Evolutionary conservation across 2,113 vertebrate species (phyloP).

Genomic region (Psittacus erithacus): DNA sequence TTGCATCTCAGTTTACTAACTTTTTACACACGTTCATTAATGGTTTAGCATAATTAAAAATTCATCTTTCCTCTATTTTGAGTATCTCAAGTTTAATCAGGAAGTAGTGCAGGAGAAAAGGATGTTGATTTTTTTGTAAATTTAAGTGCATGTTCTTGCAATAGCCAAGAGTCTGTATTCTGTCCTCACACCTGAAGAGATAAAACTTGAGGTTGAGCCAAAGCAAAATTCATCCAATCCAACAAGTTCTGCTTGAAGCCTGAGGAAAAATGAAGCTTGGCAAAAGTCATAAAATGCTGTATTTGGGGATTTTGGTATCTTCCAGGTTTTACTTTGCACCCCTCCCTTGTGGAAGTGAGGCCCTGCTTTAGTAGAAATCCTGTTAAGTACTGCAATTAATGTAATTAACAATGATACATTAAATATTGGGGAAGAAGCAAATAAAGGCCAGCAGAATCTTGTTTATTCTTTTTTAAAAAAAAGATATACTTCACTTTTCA

Average conservation of each 20-base stretch:
- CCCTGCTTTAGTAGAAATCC: background rate
- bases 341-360: background rate
- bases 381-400: background rate
- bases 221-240: background rate
- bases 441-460: constrained; percentile 38
- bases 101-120: background rate
- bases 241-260: background rate
- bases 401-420: background rate
- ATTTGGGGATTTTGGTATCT: background rate
- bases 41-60: background rate
- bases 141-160: background rate
- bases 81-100: background rate
- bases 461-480: constrained; percentile 85
- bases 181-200: background rate
- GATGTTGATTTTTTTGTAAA: background rate
- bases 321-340: background rate
- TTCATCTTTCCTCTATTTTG: background rate
- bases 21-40: background rate
- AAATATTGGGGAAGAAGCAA: constrained; percentile 6
- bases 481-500: constrained; percentile 94
- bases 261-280: background rate
- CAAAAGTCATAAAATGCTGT: background rate
- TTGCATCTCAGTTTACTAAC: background rate
- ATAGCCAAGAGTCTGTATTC: background rate
- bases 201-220: background rate